Conservation (phyloP, 2,113 vertebrate species). For the Verasper variegatus region DNA sequence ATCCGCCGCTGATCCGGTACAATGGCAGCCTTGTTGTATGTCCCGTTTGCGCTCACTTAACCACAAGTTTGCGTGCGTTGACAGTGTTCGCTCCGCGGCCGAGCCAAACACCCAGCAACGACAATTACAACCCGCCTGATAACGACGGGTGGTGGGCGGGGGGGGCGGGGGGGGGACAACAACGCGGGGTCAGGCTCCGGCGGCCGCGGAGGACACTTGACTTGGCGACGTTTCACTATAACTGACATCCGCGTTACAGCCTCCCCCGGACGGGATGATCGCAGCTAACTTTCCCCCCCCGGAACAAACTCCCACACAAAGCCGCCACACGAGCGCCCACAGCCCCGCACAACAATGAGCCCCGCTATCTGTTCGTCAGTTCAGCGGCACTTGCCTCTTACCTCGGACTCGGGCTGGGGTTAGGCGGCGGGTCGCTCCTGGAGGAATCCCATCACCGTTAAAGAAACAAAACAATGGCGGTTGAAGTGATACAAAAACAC, state of each 20-base stretch:
- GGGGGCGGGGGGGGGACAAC: too few species aligned
- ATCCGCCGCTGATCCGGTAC: constrained; percentile 84
- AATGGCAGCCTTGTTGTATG: constrained; percentile 86
- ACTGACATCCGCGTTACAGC: constrained; percentile 13
- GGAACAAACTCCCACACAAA: constrained; percentile 26
- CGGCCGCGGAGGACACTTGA: neutral
- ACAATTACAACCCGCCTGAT: neutral
- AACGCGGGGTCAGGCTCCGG: neutral
- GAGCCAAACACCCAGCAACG: constrained; percentile 43
- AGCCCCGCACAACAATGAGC: neutral
- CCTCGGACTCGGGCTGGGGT: constrained; percentile 66
- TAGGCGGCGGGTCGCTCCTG: constrained; percentile 58
- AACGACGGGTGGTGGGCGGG: neutral
- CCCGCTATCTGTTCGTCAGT: neutral
- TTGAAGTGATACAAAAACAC: constrained; percentile 26
- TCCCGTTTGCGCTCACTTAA: constrained; percentile 76
- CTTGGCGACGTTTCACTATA: neutral
- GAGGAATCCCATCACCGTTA: constrained; percentile 30
- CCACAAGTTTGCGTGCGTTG: constrained; percentile 68
- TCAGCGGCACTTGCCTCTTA: constrained; percentile 43
- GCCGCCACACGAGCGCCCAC: neutral
- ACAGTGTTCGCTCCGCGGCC: constrained; percentile 37
- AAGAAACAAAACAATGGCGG: constrained; percentile 37
- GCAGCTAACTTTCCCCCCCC: constrained; percentile 46
- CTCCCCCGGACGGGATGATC: neutral